phyloP scores from a whole-genome alignment of 2,888 invertebrate genomes.

The Brenthis ino region DNA sequence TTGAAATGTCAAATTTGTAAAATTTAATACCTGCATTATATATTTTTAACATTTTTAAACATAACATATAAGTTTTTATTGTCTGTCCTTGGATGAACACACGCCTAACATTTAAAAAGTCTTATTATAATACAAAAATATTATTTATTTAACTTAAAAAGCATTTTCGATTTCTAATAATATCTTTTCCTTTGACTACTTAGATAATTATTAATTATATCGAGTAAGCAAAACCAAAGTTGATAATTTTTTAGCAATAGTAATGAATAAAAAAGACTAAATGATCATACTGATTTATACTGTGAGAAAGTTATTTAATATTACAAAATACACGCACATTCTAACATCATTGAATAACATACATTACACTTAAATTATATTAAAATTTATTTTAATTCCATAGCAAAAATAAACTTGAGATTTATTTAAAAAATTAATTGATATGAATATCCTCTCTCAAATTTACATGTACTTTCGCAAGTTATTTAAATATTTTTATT shows the following conservation, averaged over 20 bases:
- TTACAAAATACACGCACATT: too few species aligned
- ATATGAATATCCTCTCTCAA: constrained; percentile 34
- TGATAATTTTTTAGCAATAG: too few species aligned
- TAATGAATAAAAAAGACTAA: too few species aligned
- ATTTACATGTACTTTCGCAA: constrained; percentile 16
- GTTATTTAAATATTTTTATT: neutral
- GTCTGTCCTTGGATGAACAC: constrained; percentile 57
- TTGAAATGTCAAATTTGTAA: neutral
- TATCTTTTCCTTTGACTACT: neutral
- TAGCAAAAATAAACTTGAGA: constrained; percentile 15
- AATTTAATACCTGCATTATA: constrained; percentile 34
- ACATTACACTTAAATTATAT: neutral
- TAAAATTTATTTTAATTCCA: neutral
- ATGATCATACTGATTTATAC: too few species aligned
- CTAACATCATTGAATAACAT: too few species aligned
- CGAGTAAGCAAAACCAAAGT: neutral
- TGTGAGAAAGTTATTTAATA: too few species aligned
- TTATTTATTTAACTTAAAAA: constrained; percentile 18
- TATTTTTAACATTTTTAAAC: constrained; percentile 42
- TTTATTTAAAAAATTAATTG: constrained; percentile 21
- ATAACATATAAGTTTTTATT: constrained; percentile 50
- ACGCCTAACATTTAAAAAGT: constrained; percentile 46
- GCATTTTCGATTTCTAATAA: neutral
- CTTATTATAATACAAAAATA: constrained; percentile 29
- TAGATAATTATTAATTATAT: too few species aligned